Percentiles rank a stretch among this genome's conserved stretches.
phyloP scores from a whole-genome alignment of 2,888 invertebrate genomes.

The Crematogaster levior region DNA sequence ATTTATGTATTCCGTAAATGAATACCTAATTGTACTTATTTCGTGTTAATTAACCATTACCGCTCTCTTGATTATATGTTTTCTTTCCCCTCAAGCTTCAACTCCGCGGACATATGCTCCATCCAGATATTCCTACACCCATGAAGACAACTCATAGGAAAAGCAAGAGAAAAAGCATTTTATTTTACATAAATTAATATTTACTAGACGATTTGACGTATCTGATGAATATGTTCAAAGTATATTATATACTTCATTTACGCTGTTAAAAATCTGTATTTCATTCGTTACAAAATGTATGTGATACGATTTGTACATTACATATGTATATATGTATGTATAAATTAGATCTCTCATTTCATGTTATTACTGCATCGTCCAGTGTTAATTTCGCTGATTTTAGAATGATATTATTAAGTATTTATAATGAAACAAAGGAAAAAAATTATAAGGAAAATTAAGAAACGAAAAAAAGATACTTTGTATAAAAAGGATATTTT shows the following conservation, averaged over 20 bases:
- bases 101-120: no score
- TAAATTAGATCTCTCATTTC: constrained; percentile 1
- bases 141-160: not conserved
- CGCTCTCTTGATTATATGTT: no score
- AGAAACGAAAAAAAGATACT: not conserved
- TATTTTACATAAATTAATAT: constrained; percentile 3
- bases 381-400: constrained; percentile 9
- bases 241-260: not conserved
- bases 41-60: no score
- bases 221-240: not conserved
- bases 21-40: no score
- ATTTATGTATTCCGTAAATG: no score
- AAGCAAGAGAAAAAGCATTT: not conserved
- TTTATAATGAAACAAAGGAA: constrained; percentile 13
- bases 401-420: not conserved
- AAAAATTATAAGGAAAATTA: constrained; percentile 1
- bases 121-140: no score
- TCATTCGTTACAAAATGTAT: not conserved
- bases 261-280: not conserved
- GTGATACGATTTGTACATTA: constrained; percentile 31
- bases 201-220: not conserved
- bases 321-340: not conserved
- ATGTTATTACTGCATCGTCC: not conserved
- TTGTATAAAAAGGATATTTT: constrained; percentile 13
- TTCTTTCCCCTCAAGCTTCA: no score